Evolutionary conservation across 2,888 invertebrate genomes (phyloP).

Genomic region (Tromatobia lineatoria): DNA sequence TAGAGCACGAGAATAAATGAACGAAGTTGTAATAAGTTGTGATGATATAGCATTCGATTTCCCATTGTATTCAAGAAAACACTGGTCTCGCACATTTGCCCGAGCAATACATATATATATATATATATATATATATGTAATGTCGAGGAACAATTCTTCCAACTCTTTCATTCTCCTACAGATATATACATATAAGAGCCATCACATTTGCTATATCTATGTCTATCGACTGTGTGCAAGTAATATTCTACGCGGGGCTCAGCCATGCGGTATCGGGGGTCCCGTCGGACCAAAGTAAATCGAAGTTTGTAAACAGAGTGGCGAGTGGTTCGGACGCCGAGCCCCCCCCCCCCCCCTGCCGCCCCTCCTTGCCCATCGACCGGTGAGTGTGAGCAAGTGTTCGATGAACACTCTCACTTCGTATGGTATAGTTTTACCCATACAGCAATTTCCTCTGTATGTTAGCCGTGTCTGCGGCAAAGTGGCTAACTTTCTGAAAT

Average conservation of each 20-base stretch:
- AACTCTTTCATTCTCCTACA: background rate
- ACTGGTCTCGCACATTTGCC: conserved; percentile 5
- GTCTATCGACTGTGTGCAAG: background rate
- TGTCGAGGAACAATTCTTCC: conserved; percentile 20
- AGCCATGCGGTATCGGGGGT: conserved; percentile 36
- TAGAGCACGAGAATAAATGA: conserved; percentile 19
- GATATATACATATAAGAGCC: background rate
- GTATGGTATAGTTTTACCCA: background rate
- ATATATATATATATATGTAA: background rate
- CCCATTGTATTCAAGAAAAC: conserved; percentile 5
- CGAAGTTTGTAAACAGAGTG: conserved; percentile 47
- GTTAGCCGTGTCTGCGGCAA: background rate
- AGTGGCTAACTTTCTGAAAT: conserved; percentile 16
- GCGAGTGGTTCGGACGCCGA: conserved; percentile 20
- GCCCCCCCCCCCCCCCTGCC: background rate
- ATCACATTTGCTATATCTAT: background rate
- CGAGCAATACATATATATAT: too few species aligned
- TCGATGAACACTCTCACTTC: conserved; percentile 25
- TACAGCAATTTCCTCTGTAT: background rate
- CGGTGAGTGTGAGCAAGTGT: conserved; percentile 5
- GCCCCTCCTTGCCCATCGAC: background rate
- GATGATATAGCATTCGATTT: conserved; percentile 23
- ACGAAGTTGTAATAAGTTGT: conserved; percentile 9
- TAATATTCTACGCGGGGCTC: conserved; percentile 35
- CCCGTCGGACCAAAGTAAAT: conserved; percentile 47